Evolutionary conservation across 2,113 vertebrate genomes (phyloP), one percentile per base, ranked within the genome.

Genomic region (Leucopternis melanops): DNA sequence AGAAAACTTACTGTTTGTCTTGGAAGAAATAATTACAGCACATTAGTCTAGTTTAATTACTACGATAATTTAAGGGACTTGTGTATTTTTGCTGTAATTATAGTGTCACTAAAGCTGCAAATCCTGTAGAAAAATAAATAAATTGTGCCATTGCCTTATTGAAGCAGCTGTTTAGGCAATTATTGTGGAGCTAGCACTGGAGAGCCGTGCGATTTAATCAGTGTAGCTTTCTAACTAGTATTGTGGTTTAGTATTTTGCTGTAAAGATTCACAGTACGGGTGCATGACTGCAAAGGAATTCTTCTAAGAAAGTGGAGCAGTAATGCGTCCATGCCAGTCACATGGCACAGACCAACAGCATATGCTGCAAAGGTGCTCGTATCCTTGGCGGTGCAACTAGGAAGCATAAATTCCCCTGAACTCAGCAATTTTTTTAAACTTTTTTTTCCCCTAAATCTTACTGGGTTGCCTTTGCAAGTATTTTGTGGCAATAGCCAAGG

Each of bases 1-100:
- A 19, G 81, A 26, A 71, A 87, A 69, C 69, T 63, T 66, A 18
- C 49, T 67, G 50, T 82, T 94, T 82, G 69, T 85, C 75, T 91
- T 80, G 61, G 72, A 79, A 85, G 73, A 65, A 96, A 79, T 84
- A 95, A 96, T 82, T 86, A 52, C 19, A 72, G 65, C 69, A 29
- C 73, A 59, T 94, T 92, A 94, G 65, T 81, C 50, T 69, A 63
- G n/a, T 94, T 94, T 95, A 97, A 97, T 97, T 95, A 70, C 82
- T 27, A 11, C 0, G 2, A 80, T 93, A 94, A 94, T 96, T 95
- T 70, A 95, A 94, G 77, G 91, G 95, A 95, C 90, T 95, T 44
- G 77, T 91, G 86, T 36, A 26, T 57, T 91, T 95, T 94, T 90
- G 32, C 80, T 80, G 82, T 95, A 96, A 96, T 95, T 96, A 87